Conservation (phyloP, 1,140 invertebrate species). For the Pararge aegeria region DNA sequence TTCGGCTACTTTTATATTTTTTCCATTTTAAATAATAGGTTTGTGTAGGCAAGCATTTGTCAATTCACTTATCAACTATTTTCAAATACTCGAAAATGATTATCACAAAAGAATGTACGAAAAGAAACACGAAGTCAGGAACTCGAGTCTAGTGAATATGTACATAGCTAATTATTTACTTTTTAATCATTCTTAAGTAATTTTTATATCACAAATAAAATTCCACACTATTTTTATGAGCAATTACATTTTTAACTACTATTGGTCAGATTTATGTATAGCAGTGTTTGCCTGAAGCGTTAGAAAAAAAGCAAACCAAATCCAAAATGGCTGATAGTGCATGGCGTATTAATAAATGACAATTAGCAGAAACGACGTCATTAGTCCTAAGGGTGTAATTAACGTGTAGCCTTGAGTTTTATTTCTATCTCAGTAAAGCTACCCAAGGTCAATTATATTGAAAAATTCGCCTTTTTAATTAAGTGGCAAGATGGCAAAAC, state of each 20-base stretch:
- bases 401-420: no score
- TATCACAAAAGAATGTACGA: constrained; percentile 41
- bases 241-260: constrained; percentile 69
- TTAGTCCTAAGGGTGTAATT: no score
- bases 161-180: constrained; percentile 41
- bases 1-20: constrained; percentile 55
- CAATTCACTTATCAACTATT: constrained; percentile 45
- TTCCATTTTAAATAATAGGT: constrained; percentile 44
- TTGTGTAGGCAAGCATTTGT: constrained; percentile 67
- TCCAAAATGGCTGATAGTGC: constrained; percentile 1
- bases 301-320: constrained; percentile 12
- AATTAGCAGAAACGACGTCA: constrained; percentile 15
- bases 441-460: no score
- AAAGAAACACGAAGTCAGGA: constrained; percentile 51
- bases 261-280: constrained; percentile 64
- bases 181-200: constrained; percentile 45
- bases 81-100: constrained; percentile 28
- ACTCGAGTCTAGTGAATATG: constrained; percentile 63
- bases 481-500: background rate
- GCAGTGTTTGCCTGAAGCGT: constrained; percentile 17
- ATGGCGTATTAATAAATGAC: background rate
- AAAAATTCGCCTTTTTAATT: background rate
- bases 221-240: constrained; percentile 68
- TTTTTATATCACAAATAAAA: constrained; percentile 73
- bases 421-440: no score